Percentiles rank a stretch among this genome's conserved stretches.
phyloP scores from a whole-genome alignment of 2,113 vertebrate species.

The Egretta garzetta region DNA sequence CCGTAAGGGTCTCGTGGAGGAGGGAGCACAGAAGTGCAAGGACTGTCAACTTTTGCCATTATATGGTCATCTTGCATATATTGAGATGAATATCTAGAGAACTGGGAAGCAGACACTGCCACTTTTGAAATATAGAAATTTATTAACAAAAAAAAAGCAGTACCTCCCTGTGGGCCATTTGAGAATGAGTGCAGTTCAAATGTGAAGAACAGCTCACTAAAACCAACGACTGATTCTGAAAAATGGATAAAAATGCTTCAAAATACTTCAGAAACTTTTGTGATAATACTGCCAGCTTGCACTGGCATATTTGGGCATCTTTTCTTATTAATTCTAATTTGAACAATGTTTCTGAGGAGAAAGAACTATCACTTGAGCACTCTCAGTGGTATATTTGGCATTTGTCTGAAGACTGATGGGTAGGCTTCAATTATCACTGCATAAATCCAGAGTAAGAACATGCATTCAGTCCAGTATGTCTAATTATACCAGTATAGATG shows the following conservation, averaged over 20 bases:
- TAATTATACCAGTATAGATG: background rate
- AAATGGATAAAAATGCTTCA: background rate
- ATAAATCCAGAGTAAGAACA: background rate
- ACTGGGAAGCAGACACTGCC: background rate
- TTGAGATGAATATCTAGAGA: background rate
- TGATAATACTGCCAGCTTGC: background rate
- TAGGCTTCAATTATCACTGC: background rate
- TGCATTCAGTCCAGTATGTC: background rate
- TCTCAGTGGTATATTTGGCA: background rate
- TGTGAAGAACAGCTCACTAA: background rate
- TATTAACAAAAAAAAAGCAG: background rate
- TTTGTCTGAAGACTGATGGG: background rate
- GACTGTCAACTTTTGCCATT: background rate
- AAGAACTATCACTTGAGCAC: background rate
- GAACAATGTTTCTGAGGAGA: background rate
- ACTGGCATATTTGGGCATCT: background rate
- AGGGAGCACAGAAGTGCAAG: background rate
- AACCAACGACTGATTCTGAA: background rate
- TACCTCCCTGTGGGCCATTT: background rate
- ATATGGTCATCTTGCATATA: background rate
- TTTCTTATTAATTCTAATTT: background rate
- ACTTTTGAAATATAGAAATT: background rate
- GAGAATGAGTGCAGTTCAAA: background rate
- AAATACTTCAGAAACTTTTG: background rate
- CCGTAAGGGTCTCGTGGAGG: rapidly evolving